Base-by-base conservation (phyloP, 1,140 invertebrate species). In the Patella vulgata region DNA sequence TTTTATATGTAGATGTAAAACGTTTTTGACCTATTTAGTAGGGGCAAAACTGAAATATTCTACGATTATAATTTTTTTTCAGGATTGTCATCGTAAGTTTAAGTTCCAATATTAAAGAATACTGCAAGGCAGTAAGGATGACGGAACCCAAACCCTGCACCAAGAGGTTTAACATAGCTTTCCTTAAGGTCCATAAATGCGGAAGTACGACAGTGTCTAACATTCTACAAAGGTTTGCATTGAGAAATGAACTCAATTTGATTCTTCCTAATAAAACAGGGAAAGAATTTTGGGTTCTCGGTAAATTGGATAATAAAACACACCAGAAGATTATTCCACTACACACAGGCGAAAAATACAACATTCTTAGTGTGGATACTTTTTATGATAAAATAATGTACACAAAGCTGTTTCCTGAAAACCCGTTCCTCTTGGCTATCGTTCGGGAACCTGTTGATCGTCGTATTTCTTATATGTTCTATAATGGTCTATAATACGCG, bases 131-230 rank as follows among this genome's bases (percentile, higher is more conserved):
- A n/a, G n/a, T n/a, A n/a, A n/a, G n/a, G n/a, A n/a, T 23, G 9
- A 21, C 46, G 9, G 23, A 48, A 23, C 9, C 21, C 2, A n/a
- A 39, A 17, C 21, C 19, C 12, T 50, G 47, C 42, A 21, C 19
- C 5, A 28, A 51, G 43, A 62, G 65, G 50, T 60, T 52, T 25
- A 70, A 72, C 42, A 58, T 73, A n/a, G 70, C 58, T 25, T 76
- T 78, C 59, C 56, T 78, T 6, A 76, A 79, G 52, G 74, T 79
- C 1, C 77, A 79, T 43, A 79, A 79, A 66, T 73, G 70, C 12
- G 77, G 72, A 28, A 79, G 77, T 44, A 72, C 69, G 12, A 77
- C 77, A 1, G 55, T 79, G 0, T 66, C 72, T 59, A 79, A 73
- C 36, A 73, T 79, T 27, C 69, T 79, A 46, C 47, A 75, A 25